Conservation (phyloP, 1,140 invertebrate genomes). For the Drosophila pectinifera region DNA sequence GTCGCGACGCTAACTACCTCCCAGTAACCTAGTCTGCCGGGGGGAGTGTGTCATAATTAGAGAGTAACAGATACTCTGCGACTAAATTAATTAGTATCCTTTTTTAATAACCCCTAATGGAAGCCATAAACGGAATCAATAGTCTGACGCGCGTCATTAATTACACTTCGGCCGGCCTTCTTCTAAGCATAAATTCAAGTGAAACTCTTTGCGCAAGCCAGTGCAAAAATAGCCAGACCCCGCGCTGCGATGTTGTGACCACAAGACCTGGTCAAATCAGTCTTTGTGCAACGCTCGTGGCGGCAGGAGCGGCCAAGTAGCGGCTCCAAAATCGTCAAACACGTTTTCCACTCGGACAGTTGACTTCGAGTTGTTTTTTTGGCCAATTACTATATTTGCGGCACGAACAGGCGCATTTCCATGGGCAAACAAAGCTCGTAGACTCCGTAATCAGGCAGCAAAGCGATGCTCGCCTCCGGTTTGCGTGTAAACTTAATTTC, state of each 20-base stretch:
- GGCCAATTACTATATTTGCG: constrained; percentile 48
- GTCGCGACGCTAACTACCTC: too few relatives aligned
- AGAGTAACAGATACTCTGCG: constrained; percentile 5
- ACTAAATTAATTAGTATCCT: constrained; percentile 16
- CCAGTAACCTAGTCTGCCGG: not conserved
- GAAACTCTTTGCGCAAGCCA: constrained; percentile 43
- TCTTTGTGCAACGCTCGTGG: constrained; percentile 54
- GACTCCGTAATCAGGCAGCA: constrained; percentile 33
- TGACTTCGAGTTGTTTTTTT: constrained; percentile 1
- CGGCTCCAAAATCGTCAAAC: constrained; percentile 39
- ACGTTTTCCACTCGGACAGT: constrained; percentile 27
- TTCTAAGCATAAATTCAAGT: constrained; percentile 43
- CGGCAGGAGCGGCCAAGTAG: constrained; percentile 28
- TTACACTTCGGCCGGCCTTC: constrained; percentile 34
- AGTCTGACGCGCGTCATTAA: constrained; percentile 3
- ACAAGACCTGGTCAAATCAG: constrained; percentile 48
- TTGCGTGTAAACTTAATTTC: constrained; percentile 36
- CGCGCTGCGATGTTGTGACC: constrained; percentile 8
- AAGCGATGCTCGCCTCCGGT: constrained; percentile 40
- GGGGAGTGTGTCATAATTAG: constrained; percentile 4
- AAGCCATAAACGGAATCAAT: constrained; percentile 16
- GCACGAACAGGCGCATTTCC: constrained; percentile 35
- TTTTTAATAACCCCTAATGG: constrained; percentile 35
- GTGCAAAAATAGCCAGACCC: constrained; percentile 21
- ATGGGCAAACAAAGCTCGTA: constrained; percentile 11